phyloP scores from a whole-genome alignment of 2,113 vertebrate species.

The Ptyas mucosa region DNA sequence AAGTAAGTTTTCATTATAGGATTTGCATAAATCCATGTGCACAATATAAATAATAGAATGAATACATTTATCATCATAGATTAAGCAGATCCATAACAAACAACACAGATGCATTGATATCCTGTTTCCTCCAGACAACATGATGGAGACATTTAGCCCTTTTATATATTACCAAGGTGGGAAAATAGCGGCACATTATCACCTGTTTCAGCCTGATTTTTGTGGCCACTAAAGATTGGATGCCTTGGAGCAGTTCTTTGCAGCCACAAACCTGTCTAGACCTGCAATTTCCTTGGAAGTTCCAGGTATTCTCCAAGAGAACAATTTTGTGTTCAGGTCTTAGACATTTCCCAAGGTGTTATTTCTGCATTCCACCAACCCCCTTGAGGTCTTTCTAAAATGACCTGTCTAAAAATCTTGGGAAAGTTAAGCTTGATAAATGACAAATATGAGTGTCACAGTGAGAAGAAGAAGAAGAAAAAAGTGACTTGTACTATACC shows the following conservation, averaged over 20 bases:
- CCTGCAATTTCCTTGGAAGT: not conserved
- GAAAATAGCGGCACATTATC: not conserved
- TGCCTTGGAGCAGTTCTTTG: not conserved
- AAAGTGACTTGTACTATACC: too few species aligned
- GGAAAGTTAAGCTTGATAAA: not conserved
- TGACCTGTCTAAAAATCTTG: not conserved
- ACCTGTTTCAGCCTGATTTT: not conserved
- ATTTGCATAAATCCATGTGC: not conserved
- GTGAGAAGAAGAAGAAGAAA: too few species aligned
- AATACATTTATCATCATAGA: not conserved
- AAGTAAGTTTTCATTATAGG: not conserved
- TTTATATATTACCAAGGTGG: not conserved
- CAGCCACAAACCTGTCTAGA: not conserved
- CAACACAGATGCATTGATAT: not conserved
- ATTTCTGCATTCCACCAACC: not conserved
- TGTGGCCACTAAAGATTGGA: not conserved
- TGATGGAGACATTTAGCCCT: not conserved
- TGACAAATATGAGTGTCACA: too few species aligned
- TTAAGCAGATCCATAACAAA: not conserved
- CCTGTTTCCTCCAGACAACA: not conserved
- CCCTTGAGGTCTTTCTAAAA: not conserved
- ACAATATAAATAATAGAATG: not conserved
- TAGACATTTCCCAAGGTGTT: not conserved
- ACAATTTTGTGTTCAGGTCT: not conserved
- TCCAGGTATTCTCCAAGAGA: not conserved